Evolutionary conservation across 1,140 invertebrate species (phyloP), one percentile per base, ranked within the genome.

Genomic region (Dreissena rostriformis): DNA sequence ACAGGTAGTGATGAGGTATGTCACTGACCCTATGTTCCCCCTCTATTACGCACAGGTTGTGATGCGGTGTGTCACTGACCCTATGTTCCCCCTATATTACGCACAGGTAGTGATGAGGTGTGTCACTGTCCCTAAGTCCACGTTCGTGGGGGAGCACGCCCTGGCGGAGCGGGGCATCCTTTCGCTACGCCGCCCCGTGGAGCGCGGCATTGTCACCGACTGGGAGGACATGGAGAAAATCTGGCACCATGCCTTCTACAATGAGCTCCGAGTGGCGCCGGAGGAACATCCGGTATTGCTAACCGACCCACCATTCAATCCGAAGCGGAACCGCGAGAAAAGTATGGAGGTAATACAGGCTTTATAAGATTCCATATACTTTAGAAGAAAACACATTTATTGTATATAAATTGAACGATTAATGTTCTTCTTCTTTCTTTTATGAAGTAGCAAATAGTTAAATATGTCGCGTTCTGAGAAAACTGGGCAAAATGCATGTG

Each of bases 181-280:
- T 39, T 93, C 94, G 53, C 52, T 74, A 1, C n/a, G 49, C 12
- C 55, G 55, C 49, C 94, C 94, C 28, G 93, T 94, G 78, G 93
- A 94, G 83, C 94, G 94, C 86, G 94, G 94, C 55, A 94, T 94
- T 84, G 94, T 94, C 70, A 94, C 94, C 74, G 94, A 94, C 88
- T 94, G 94, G 94, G 94, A 94, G 74, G 94, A 94, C 85, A 98
- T 99, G 97, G 97, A 98, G 93, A 98, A 98, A 93, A 98, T 97
- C 92, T 98, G 97, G 97, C 97, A 94, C 86, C 94, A 94, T 87
- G 94, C 94, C 26, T 94, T 94, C 90, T 94, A 93, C 90, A 98
- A 97, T 93, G 97, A 98, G 93, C 95, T 98, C 79, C 95, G 97
- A 94, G 97, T 98, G 86, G 97, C 97, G 81, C 98, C 81, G 22